Evolutionary conservation across 1,140 invertebrate genomes (phyloP).

Genomic region (Conus ventricosus): DNA sequence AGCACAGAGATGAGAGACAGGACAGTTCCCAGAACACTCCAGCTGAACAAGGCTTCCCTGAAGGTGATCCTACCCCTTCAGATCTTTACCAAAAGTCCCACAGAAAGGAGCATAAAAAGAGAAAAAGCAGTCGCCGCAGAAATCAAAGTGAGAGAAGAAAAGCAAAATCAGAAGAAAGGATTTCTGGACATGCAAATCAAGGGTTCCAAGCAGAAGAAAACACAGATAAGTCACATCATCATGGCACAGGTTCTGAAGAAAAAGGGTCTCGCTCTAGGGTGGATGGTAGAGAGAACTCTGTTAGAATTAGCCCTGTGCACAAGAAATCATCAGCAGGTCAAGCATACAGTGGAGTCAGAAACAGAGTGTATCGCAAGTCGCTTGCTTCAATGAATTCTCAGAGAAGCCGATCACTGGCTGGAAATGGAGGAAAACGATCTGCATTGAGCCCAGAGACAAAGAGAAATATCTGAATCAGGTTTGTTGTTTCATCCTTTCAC

Average conservation of each 20-base stretch:
- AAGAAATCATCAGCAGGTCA: neutral
- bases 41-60: slow-evolving; percentile 39
- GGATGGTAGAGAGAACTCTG: neutral
- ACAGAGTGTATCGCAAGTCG: neutral
- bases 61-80: slow-evolving; percentile 42
- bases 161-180: neutral
- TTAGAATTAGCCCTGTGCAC: neutral
- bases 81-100: slow-evolving; percentile 38
- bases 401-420: neutral
- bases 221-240: neutral
- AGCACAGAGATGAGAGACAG: slow-evolving; percentile 44
- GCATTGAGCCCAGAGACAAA: neutral
- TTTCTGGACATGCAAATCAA: neutral
- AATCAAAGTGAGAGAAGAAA: neutral
- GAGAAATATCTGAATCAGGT: neutral
- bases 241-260: neutral
- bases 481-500: neutral
- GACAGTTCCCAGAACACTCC: slow-evolving; percentile 37
- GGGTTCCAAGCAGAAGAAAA: neutral
- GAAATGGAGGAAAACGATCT: neutral
- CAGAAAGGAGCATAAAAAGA: slow-evolving; percentile 43
- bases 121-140: slow-evolving; percentile 8
- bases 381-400: neutral
- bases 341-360: neutral
- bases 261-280: neutral